These are phyloP conservation scores for Perithous albicinctus DNA, from an alignment of 2,888 invertebrate species.

Conservation along the genomic window DNA sequence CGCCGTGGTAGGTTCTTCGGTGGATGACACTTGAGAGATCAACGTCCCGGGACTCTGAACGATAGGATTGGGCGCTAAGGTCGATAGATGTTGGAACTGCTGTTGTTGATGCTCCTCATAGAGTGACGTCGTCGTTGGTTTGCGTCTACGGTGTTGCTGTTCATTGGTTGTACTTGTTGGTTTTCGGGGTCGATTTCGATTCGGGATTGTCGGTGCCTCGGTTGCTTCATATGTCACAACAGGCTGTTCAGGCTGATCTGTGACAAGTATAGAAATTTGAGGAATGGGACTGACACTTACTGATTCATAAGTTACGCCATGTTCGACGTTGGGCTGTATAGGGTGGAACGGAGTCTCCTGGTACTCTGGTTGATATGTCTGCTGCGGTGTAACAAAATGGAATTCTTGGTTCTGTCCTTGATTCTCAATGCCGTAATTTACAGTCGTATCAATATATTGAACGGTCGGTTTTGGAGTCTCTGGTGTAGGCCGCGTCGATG, in stretches of 20 bases:
- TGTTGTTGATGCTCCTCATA: slow-evolving; percentile 61
- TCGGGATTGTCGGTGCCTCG: slow-evolving; percentile 55
- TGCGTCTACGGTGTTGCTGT: slow-evolving; percentile 49
- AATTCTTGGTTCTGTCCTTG: slow-evolving; percentile 63
- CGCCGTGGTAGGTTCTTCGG: slow-evolving; percentile 30
- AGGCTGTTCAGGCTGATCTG: slow-evolving; percentile 28
- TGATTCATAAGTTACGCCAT: slow-evolving; percentile 71
- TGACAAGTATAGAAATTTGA: slow-evolving; percentile 2
- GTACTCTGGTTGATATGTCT: slow-evolving; percentile 46
- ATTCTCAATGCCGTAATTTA: slow-evolving; percentile 67
- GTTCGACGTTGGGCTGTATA: slow-evolving; percentile 64
- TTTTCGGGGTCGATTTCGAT: slow-evolving; percentile 61
- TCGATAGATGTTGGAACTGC: slow-evolving; percentile 40
- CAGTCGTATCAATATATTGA: slow-evolving; percentile 70
- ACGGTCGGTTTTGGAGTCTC: slow-evolving; percentile 70
- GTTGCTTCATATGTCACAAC: slow-evolving; percentile 16
- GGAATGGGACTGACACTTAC: slow-evolving; percentile 68
- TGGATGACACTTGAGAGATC: slow-evolving; percentile 33
- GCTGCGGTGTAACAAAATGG: slow-evolving; percentile 25
- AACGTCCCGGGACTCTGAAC: slow-evolving; percentile 46
- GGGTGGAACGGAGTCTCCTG: slow-evolving; percentile 28
- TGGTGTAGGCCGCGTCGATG: slow-evolving; percentile 38
- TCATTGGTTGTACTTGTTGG: slow-evolving; percentile 24
- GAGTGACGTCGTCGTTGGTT: slow-evolving; percentile 57
- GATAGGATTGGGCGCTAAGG: slow-evolving; percentile 50